phyloP scores from a whole-genome alignment of 2,888 invertebrate species.

The Polyploca ridens region DNA sequence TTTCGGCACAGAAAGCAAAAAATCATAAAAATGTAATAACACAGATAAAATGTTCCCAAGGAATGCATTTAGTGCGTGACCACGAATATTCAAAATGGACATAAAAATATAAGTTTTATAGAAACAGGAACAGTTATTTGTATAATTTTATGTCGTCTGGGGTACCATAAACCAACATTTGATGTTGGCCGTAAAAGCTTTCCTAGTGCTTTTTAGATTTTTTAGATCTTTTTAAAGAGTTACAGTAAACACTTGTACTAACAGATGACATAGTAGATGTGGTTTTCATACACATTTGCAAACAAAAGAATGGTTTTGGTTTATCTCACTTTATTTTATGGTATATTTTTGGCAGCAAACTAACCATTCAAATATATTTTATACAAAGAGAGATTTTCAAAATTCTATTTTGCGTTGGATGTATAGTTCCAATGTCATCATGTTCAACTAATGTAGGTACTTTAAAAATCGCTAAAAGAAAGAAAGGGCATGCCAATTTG shows the following conservation, averaged over 20 bases:
- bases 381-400: not conserved
- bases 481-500: too few species aligned
- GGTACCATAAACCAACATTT: slow-evolving; percentile 9
- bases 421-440: too few species aligned
- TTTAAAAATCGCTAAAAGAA: too few species aligned
- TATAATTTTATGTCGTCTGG: slow-evolving; percentile 10
- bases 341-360: not conserved
- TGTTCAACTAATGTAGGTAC: too few species aligned
- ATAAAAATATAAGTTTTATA: slow-evolving; percentile 4
- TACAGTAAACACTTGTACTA: not conserved
- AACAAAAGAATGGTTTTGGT: too few species aligned
- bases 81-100: slow-evolving; percentile 2
- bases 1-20: not conserved
- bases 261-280: too few species aligned
- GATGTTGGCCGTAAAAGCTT: slow-evolving; percentile 9
- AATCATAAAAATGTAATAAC: not conserved
- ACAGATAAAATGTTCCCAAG: not conserved
- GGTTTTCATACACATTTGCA: not conserved
- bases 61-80: not conserved
- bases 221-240: not conserved
- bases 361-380: not conserved
- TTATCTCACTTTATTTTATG: too few species aligned
- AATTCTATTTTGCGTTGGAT: too few species aligned
- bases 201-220: not conserved
- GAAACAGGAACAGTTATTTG: slow-evolving; percentile 8